A percentile compares a stretch with the other conserved stretches of the same genome.
These are phyloP conservation scores for Hofmannophila pseudospretella DNA, from an alignment of 2,888 invertebrate species.

Conservation along the genomic window DNA sequence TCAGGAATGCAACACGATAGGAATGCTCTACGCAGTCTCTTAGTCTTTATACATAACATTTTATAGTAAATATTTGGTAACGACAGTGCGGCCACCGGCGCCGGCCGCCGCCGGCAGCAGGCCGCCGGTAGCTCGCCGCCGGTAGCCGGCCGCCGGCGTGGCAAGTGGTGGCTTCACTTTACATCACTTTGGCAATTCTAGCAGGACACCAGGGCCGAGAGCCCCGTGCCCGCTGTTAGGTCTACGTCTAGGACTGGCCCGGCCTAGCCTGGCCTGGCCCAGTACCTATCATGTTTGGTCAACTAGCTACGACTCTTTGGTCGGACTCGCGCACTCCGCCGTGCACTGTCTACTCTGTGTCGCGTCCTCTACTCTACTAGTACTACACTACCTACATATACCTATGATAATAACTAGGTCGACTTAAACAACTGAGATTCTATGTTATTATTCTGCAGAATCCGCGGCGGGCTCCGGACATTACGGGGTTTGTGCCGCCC, in stretches of 20 bases:
- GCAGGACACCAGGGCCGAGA: not conserved
- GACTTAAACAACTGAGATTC: slow-evolving; percentile 59
- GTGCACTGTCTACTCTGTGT: too few species aligned
- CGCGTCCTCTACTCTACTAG: too few species aligned
- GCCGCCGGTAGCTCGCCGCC: too few species aligned
- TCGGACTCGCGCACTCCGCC: slow-evolving; percentile 20
- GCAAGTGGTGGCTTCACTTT: too few species aligned
- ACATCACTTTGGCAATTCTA: too few species aligned
- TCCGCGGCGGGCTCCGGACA: slow-evolving; percentile 5
- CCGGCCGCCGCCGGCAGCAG: not conserved
- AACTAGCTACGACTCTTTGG: slow-evolving; percentile 39
- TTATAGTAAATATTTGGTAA: slow-evolving; percentile 39
- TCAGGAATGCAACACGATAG: slow-evolving; percentile 34
- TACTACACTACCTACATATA: too few species aligned
- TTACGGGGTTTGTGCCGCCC: not conserved
- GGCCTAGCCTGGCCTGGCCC: slow-evolving; percentile 7
- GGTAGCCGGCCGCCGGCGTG: too few species aligned
- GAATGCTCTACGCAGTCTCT: slow-evolving; percentile 47
- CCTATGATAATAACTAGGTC: slow-evolving; percentile 18
- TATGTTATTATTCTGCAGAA: slow-evolving; percentile 22
- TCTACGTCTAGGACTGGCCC: not conserved
- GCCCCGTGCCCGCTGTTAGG: not conserved
- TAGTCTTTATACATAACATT: slow-evolving; percentile 15
- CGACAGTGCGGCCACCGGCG: slow-evolving; percentile 18
- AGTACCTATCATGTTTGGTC: slow-evolving; percentile 44